A percentile compares a stretch with the other conserved stretches of the same genome.
Conservation (phyloP, 2,797 vertebrate species). For the Hemibagrus guttatus region DNA sequence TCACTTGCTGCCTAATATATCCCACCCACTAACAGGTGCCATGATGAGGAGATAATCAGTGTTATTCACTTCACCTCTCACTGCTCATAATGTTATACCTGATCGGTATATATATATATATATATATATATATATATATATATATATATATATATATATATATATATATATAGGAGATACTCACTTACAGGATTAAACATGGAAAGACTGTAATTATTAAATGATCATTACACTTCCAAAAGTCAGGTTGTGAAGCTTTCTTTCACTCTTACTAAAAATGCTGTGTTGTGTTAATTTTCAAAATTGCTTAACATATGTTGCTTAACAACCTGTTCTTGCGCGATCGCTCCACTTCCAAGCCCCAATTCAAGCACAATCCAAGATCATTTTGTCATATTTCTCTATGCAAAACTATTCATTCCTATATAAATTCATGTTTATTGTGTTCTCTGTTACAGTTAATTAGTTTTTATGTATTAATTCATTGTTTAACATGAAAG, state of each 20-base stretch:
- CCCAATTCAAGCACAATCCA: background rate
- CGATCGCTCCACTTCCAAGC: background rate
- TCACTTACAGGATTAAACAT: background rate
- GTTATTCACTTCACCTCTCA: no score
- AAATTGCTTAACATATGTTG: constrained; percentile 23
- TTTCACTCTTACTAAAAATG: constrained; percentile 2
- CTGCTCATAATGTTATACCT: no score
- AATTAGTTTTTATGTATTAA: background rate
- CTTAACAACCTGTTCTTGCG: constrained; percentile 22
- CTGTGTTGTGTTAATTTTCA: background rate
- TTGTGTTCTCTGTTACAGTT: background rate
- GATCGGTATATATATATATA: no score
- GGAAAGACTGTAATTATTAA: background rate
- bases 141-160: no score
- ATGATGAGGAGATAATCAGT: no score
- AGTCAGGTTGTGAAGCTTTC: background rate
- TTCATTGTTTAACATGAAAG: background rate
- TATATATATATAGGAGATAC: no score
- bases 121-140: no score
- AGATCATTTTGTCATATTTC: background rate
- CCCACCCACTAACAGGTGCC: no score
- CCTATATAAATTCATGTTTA: background rate
- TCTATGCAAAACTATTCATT: background rate
- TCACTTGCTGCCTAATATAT: no score
- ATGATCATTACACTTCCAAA: background rate